phyloP scores from a whole-genome alignment of 2,888 invertebrate genomes.

The Brenthis daphne region DNA sequence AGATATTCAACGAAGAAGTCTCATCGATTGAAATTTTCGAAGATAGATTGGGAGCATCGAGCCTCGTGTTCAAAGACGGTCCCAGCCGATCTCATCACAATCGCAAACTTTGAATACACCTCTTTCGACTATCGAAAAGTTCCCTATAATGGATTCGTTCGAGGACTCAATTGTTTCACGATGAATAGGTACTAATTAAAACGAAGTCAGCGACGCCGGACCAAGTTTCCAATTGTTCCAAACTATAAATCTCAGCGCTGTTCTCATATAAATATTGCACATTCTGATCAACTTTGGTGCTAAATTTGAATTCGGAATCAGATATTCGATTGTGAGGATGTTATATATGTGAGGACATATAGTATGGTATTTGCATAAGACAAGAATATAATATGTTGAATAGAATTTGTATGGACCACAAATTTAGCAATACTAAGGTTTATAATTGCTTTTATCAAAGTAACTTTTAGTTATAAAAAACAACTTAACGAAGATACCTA shows the following conservation, averaged over 20 bases:
- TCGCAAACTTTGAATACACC: conserved; percentile 76
- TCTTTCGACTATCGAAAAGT: conserved; percentile 81
- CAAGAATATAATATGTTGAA: neutral
- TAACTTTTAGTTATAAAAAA: too few relatives aligned
- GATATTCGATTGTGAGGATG: conserved; percentile 53
- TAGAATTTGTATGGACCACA: too few relatives aligned
- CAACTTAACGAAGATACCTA: too few relatives aligned
- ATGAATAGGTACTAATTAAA: conserved; percentile 83
- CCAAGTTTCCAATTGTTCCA: conserved; percentile 76
- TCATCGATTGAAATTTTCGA: conserved; percentile 34
- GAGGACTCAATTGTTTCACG: conserved; percentile 78
- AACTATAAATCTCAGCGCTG: conserved; percentile 75
- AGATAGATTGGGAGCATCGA: conserved; percentile 42
- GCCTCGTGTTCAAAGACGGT: conserved; percentile 55
- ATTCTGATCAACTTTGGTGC: conserved; percentile 64
- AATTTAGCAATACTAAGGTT: too few relatives aligned
- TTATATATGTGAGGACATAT: too few relatives aligned
- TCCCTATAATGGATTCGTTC: conserved; percentile 79
- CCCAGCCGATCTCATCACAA: conserved; percentile 59
- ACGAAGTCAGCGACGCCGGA: conserved; percentile 77
- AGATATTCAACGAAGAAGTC: conserved; percentile 21
- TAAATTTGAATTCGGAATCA: conserved; percentile 70
- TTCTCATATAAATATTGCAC: conserved; percentile 76
- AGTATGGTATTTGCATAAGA: neutral
- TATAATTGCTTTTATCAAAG: too few relatives aligned